These are phyloP conservation scores for Molanna angustata DNA, from an alignment of 2,888 invertebrate species.

Conservation along the genomic window DNA sequence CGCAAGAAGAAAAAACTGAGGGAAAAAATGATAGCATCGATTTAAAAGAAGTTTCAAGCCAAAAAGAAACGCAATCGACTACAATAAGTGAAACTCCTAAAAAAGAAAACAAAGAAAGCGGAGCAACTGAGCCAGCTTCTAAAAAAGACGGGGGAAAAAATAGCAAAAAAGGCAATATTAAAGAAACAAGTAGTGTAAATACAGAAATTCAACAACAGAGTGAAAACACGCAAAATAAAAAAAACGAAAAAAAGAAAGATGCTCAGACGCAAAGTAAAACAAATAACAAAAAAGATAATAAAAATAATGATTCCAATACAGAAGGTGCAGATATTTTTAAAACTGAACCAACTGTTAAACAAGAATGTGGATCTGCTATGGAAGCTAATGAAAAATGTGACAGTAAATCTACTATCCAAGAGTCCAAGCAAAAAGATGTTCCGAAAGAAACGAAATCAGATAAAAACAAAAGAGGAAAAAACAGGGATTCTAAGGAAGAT, in stretches of 20 bases:
- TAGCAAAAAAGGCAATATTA: too few relatives aligned
- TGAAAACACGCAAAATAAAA: too few relatives aligned
- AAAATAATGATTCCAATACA: slow-evolving; percentile 33
- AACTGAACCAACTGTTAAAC: slow-evolving; percentile 28
- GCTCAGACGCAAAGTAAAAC: not conserved
- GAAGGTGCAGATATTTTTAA: too few relatives aligned
- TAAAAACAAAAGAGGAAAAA: slow-evolving; percentile 13
- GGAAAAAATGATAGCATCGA: not conserved
- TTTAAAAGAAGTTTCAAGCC: slow-evolving; percentile 39
- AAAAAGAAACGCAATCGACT: slow-evolving; percentile 12
- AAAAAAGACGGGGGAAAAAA: too few relatives aligned
- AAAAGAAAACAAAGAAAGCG: slow-evolving; percentile 35
- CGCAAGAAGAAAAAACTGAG: slow-evolving; percentile 36
- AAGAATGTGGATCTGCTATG: slow-evolving; percentile 35
- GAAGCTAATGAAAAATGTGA: slow-evolving; percentile 20
- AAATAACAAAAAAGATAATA: slow-evolving; percentile 41
- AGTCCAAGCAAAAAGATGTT: slow-evolving; percentile 50
- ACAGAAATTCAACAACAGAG: too few relatives aligned
- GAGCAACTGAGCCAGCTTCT: slow-evolving; percentile 37
- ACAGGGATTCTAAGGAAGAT: slow-evolving; percentile 9
- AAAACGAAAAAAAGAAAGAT: too few relatives aligned
- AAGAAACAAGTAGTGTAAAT: too few relatives aligned
- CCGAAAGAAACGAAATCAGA: slow-evolving; percentile 48
- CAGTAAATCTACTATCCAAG: slow-evolving; percentile 35
- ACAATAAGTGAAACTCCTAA: slow-evolving; percentile 36